Conservation (phyloP, 2,888 invertebrate species). For the Polyommatus icarus region DNA sequence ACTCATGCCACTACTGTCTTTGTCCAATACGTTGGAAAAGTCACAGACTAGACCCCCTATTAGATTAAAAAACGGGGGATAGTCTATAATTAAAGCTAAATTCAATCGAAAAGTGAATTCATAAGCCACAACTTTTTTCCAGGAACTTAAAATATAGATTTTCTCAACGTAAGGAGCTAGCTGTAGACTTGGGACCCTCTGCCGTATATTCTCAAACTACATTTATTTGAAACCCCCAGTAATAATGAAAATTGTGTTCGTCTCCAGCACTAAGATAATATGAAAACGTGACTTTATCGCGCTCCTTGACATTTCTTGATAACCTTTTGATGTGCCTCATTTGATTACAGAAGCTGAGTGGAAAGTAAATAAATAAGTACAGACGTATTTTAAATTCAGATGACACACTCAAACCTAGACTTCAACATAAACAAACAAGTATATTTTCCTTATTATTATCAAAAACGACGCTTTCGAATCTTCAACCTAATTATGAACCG, state of each 20-base stretch:
- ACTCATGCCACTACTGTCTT: too few relatives aligned
- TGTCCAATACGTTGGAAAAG: too few relatives aligned
- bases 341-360: background rate
- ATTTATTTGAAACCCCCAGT: background rate
- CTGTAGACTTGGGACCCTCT: background rate
- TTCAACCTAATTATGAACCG: background rate
- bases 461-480: background rate
- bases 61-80: too few relatives aligned
- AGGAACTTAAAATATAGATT: too few relatives aligned
- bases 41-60: too few relatives aligned
- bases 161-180: background rate
- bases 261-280: background rate
- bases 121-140: too few relatives aligned
- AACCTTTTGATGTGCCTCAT: constrained; percentile 12
- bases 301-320: constrained; percentile 13
- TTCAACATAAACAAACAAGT: background rate
- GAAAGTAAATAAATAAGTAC: constrained; percentile 9
- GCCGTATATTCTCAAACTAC: background rate
- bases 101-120: too few relatives aligned
- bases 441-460: background rate
- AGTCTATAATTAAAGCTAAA: too few relatives aligned
- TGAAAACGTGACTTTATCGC: background rate
- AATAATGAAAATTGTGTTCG: background rate
- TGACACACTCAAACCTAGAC: constrained; percentile 6
- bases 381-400: background rate